Conservation (phyloP, 2,888 invertebrate genomes). For the Ditylenchus weischeri region DNA sequence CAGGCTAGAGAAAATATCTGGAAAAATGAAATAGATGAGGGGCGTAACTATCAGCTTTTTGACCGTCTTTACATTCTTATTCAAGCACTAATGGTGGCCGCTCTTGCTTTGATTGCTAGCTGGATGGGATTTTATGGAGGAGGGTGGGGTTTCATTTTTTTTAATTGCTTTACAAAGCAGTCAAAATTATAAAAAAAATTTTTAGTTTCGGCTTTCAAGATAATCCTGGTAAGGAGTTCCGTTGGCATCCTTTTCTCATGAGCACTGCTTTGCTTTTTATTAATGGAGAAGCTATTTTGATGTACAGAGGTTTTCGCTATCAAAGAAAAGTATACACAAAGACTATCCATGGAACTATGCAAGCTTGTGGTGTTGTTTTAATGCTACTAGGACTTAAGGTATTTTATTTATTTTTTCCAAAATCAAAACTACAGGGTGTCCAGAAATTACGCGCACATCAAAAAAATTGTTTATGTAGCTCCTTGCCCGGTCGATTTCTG, state of each 20-base stretch:
- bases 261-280: conserved; percentile 28
- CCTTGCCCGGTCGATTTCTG: too few species aligned
- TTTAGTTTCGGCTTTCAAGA: conserved; percentile 28
- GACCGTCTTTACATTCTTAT: neutral
- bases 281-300: conserved; percentile 35
- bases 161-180: too few species aligned
- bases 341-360: conserved; percentile 23
- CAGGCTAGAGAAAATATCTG: too few species aligned
- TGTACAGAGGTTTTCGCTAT: conserved; percentile 32
- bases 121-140: conserved; percentile 10
- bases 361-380: conserved; percentile 22
- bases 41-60: neutral
- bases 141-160: conserved; percentile 7
- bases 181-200: too few species aligned
- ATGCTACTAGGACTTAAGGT: conserved; percentile 29
- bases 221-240: conserved; percentile 27
- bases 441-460: too few species aligned
- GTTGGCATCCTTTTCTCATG: conserved; percentile 33
- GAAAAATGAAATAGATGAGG: neutral
- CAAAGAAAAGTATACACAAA: conserved; percentile 27
- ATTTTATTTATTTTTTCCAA: neutral
- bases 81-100: neutral
- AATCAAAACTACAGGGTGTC: too few species aligned
- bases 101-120: neutral
- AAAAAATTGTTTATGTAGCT: too few species aligned